Base-by-base conservation (phyloP, 2,888 invertebrate genomes). In the Thera obeliscata region DNA sequence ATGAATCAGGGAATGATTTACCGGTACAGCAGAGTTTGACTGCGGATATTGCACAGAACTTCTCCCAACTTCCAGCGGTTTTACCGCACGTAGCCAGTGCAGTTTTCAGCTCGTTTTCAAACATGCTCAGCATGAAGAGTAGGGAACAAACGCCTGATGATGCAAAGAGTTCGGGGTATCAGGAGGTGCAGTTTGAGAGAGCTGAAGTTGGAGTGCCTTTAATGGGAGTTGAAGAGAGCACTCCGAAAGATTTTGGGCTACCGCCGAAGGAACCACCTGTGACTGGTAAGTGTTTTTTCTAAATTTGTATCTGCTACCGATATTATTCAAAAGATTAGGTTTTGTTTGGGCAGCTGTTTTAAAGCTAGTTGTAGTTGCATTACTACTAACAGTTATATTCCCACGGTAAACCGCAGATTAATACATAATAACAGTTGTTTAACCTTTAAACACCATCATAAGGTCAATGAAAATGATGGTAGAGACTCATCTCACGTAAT, bases 61-160 rank as follows among this genome's bases (percentile, higher is more conserved):
- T 94, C 56, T 95, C 95, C 0, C 95, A 95, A 48, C 78, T 95
- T 41, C 95, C 95, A 0, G 89, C 94, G 0, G 95, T 95, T 0
- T 73, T 95, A 69, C 95, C 95, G 0, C 94, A 95, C 62, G 94
- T 95, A 3, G 95, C 95, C 0, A 95, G 95, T 57, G 95, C 95
- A 8, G 95, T 96, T 0, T 95, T 96, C 72, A 95, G 95, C 46
- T 95, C 95, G 0, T 95, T 95, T 73, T 94, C 95, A 0, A 94
- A 89, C 75, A 94, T 94, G 87, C 75, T 93, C 60, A 92, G 75
- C 64, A 81, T 87, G 78, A 93, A 88, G 74, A 88, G 87, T 68
- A 74, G 88, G 54, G 92, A 91, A 50, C 87, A 83, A 57, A 88
- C 88, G 0, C 88, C 89, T 38, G 90, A 87, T 65, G 85, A 79